These are phyloP conservation scores for Clarias magur DNA, from an alignment of 2,113 vertebrate species.

Conservation along the genomic window DNA sequence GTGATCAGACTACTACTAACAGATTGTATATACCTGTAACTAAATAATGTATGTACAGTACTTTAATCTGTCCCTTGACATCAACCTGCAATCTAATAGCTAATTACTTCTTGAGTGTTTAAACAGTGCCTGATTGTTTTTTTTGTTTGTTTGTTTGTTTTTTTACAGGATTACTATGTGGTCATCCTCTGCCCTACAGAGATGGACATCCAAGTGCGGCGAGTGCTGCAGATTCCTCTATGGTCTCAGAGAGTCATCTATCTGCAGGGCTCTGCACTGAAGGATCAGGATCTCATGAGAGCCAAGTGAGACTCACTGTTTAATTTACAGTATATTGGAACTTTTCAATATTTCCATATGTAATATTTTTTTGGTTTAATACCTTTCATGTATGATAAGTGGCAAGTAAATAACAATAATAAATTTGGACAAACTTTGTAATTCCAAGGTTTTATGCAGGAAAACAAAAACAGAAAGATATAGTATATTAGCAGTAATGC, in stretches of 20 bases:
- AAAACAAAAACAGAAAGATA: too few relatives aligned
- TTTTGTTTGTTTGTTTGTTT: not conserved
- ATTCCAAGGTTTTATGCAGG: not conserved
- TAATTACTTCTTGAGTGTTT: not conserved
- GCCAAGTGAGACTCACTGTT: conserved; percentile 84
- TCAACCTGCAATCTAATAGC: not conserved
- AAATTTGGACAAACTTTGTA: not conserved
- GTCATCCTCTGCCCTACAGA: conserved; percentile 97
- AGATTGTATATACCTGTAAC: not conserved
- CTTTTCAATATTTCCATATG: not conserved
- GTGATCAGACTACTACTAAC: not conserved
- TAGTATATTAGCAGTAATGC: too few relatives aligned
- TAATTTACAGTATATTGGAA: not conserved
- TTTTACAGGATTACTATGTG: conserved; percentile 91
- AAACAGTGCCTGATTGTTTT: not conserved
- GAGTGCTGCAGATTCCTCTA: conserved; percentile 94
- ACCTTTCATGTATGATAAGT: not conserved
- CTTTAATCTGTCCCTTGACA: not conserved
- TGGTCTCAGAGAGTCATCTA: conserved; percentile 99
- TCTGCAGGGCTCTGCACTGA: conserved; percentile 94
- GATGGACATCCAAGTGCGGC: conserved; percentile 93
- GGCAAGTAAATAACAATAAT: not conserved
- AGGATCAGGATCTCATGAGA: conserved; percentile 97
- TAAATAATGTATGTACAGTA: not conserved
- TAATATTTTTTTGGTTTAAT: not conserved